Evolutionary conservation across 2,888 invertebrate genomes (phyloP).

Genomic region (Nebria salina): DNA sequence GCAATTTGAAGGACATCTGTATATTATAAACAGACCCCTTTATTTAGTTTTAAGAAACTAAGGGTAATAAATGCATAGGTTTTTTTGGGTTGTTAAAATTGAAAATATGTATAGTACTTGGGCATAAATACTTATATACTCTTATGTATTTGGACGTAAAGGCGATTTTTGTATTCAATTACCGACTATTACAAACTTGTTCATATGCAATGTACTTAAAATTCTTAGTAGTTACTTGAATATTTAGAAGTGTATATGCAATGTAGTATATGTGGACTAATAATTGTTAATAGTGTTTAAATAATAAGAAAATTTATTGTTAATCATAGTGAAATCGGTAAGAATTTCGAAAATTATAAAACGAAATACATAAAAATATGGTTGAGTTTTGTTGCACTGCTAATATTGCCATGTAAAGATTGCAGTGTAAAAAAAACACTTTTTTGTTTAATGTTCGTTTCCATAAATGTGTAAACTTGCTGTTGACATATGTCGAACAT

Average conservation of each 20-base stretch:
- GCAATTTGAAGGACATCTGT: not conserved
- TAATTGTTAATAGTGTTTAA: too few relatives aligned
- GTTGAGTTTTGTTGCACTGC: not conserved
- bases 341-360: too few relatives aligned
- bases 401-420: too few relatives aligned
- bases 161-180: not conserved
- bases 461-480: not conserved
- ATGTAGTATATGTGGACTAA: too few relatives aligned
- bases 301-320: too few relatives aligned
- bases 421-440: too few relatives aligned
- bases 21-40: not conserved
- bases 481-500: not conserved
- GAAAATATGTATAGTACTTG: not conserved
- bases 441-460: not conserved
- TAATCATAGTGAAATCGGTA: too few relatives aligned
- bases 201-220: too few relatives aligned
- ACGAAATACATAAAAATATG: too few relatives aligned
- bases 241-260: too few relatives aligned
- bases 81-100: not conserved
- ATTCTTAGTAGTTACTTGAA: too few relatives aligned
- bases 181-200: too few relatives aligned
- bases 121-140: not conserved
- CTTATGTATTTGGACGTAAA: not conserved
- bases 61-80: not conserved
- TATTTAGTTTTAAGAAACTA: not conserved